Evolutionary conservation across 1,140 invertebrate species (phyloP).

Genomic region (Acyrthosiphon pisum): DNA sequence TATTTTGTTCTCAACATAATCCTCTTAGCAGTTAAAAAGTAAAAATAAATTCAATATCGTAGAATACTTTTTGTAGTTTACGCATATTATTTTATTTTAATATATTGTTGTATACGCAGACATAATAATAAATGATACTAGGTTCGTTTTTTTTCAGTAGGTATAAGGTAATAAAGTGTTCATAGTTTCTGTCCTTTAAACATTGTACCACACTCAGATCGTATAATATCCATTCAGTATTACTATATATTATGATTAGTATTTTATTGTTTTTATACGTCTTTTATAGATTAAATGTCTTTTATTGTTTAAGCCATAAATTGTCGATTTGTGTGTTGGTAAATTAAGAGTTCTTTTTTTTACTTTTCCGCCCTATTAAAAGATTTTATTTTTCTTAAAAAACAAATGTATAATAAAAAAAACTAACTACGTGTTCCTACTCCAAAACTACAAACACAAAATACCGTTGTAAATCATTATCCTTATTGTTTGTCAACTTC

Average conservation of each 20-base stretch:
- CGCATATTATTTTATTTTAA: background rate
- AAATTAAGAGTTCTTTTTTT: constrained; percentile 1
- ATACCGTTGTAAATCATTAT: background rate
- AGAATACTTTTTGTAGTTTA: background rate
- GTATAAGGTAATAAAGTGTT: background rate
- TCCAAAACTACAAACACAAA: background rate
- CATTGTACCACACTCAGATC: background rate
- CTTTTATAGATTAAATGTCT: background rate
- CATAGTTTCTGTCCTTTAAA: background rate
- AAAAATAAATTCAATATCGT: background rate
- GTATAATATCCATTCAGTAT: background rate
- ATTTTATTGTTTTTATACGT: constrained; percentile 9
- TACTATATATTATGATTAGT: constrained; percentile 1
- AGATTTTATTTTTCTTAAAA: background rate
- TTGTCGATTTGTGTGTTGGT: background rate
- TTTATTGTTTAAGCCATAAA: background rate
- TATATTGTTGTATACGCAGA: background rate
- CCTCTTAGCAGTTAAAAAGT: background rate
- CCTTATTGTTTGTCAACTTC: background rate
- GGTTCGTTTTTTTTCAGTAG: background rate
- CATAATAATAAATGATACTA: background rate
- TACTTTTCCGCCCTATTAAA: background rate
- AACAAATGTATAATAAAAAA: background rate
- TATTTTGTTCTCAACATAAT: background rate
- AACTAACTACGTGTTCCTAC: background rate